Evolutionary conservation across 2,888 invertebrate species (phyloP).

Genomic region (Drosophila austrosaltans): DNA sequence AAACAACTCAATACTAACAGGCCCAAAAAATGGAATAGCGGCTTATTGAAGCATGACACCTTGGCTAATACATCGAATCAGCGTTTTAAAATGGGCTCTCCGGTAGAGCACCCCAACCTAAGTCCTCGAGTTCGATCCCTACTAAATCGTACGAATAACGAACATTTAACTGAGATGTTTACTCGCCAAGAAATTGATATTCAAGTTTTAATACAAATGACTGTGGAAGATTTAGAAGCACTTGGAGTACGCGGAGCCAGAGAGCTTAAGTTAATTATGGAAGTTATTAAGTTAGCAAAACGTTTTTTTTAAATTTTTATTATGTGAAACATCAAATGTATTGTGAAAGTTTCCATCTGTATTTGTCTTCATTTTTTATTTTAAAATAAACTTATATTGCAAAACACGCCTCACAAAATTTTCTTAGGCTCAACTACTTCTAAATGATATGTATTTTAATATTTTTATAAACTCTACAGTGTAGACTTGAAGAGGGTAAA

Average conservation of each 20-base stretch:
- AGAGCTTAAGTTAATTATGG: constrained; percentile 59
- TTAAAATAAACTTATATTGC: neutral
- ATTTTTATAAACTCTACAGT: no score
- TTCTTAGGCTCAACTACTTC: no score
- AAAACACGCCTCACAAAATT: no score
- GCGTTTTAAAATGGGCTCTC: constrained; percentile 54
- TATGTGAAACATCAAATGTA: neutral
- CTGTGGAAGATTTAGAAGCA: constrained; percentile 62
- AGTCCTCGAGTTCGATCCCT: constrained; percentile 64
- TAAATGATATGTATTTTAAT: no score
- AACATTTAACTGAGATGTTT: constrained; percentile 66
- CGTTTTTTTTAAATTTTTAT: constrained; percentile 42
- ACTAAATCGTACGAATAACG: constrained; percentile 61
- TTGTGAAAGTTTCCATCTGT: neutral
- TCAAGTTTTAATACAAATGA: constrained; percentile 62
- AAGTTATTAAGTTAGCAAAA: constrained; percentile 61
- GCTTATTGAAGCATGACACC: neutral
- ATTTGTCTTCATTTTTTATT: neutral
- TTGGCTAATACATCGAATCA: neutral
- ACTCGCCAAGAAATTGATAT: constrained; percentile 76
- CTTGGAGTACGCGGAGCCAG: constrained; percentile 67
- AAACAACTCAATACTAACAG: neutral
- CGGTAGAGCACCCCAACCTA: constrained; percentile 56
- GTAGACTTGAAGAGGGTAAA: no score
- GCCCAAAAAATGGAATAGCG: neutral